Evolutionary conservation across 2,797 vertebrate species (phyloP), one percentile per base, ranked within the genome.

Genomic region (Huso huso): DNA sequence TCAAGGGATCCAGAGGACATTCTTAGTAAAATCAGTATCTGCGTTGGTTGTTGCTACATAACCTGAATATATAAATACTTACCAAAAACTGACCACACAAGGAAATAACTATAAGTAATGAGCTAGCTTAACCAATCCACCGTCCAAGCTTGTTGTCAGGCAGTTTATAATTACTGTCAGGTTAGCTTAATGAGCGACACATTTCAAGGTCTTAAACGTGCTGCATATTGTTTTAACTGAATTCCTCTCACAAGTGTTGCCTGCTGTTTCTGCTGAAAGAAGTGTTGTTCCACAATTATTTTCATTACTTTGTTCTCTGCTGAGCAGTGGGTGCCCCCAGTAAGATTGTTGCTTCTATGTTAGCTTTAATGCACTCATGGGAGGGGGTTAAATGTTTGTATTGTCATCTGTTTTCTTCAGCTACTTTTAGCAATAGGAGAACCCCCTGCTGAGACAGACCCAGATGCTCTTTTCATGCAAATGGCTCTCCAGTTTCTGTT

Each of bases 381-480:
- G 61, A 57, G 70, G 68, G 79, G 77, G 69, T 81, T 78, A 85
- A 88, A 87, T 82, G 80, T 76, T 64, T 7, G 63, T 78, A 87
- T 88, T 89, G 85, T 88, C 82, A 78, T 84, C 77, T 74, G 77
- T 82, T 82, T 84, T 82, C 77, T 76, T 71, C 76, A n/a, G 69
- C 50, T 69, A 48, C 49, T 62, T 62, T 62, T 62, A 62, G 48
- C 10, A 62, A 62, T 18, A 9, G 12, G 6, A 63, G 67, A 70
- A 72, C 52, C n/a, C 68, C 69, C 51, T 18, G 11, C 55, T 13
- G 55, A 58, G 55, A 53, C 64, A 49, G 48, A 64, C 64, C 66
- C 70, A 10, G 67, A 78, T 81, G 80, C 87, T 86, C 86, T 89
- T 90, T 89, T 89, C 86, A 92, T 92, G 89, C 84, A 86, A 92